Percentiles rank a stretch among this genome's conserved stretches.
Conservation (phyloP, 2,888 invertebrate species). For the Cordilura impudica region DNA sequence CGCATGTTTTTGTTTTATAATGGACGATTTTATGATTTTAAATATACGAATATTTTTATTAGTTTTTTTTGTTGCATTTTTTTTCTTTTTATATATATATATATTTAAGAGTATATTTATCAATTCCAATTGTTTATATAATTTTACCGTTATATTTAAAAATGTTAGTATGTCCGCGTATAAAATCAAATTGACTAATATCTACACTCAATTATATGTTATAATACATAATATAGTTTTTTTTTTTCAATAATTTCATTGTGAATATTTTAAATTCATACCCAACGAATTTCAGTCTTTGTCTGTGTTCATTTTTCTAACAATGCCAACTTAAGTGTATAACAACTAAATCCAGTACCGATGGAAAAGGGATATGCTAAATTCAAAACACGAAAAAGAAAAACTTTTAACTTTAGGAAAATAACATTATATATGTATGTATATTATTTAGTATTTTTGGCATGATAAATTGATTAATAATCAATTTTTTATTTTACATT, state of each 20-base stretch:
- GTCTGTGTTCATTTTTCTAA: constrained; percentile 24
- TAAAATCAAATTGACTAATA: constrained; percentile 54
- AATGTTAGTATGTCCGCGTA: constrained; percentile 8
- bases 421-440: too few species aligned
- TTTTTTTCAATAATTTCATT: constrained; percentile 17
- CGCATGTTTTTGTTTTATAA: constrained; percentile 2
- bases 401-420: too few species aligned
- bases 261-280: constrained; percentile 41
- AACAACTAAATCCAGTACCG: neutral
- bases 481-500: too few species aligned
- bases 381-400: neutral
- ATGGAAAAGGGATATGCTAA: neutral
- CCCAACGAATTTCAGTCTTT: constrained; percentile 58
- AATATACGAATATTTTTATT: neutral
- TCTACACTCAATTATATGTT: constrained; percentile 16
- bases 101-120: constrained; percentile 3
- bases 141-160: constrained; percentile 18
- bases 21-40: constrained; percentile 44
- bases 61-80: neutral
- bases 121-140: constrained; percentile 38
- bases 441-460: too few species aligned
- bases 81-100: neutral
- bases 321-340: neutral
- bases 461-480: too few species aligned
- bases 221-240: neutral